Base-by-base conservation (phyloP, 2,113 vertebrate genomes). In the Rhinoptilus africanus region DNA sequence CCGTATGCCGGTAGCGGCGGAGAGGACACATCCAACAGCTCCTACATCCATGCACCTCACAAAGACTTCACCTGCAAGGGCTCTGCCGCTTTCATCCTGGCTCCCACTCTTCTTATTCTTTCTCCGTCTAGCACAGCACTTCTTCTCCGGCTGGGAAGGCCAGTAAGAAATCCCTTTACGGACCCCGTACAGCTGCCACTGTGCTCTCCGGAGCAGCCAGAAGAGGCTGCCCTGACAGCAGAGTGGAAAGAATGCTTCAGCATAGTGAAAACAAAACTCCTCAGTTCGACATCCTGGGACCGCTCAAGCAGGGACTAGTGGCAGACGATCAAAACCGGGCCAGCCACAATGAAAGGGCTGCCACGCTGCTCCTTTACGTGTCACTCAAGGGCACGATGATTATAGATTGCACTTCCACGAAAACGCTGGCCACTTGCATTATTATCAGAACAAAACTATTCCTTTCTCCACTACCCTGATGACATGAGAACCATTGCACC, bases 211-310 rank as follows among this genome's bases (percentile, higher is more conserved):
- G 41, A 92, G 53, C 88, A 97, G 97, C 98, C 98, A 97, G 97
- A 98, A 98, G 97, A 97, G 97, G 98, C 98, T 98, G 98, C 97
- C 91, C 97, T 90, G 93, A 95, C 86, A 96, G 96, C 96, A 41
- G 89, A 96, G 78, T 97, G 97, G 96, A 97, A 97, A 97, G 95
- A 97, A 96, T 91, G 96, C 76, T 97, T 91, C 97, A 97, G 97
- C 98, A 91, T 88, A 88, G 94, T 62, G 89, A 97, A 97, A 97
- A 97, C 94, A 97, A 95, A 97, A 96, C 96, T 94, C 94, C 53
- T 94, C 87, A 97, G 96, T 94, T 71, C 23, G 77, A 88, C 96
- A 94, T 96, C 92, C 76, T 48, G 90, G 86, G 97, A 87, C 94
- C 59, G 51, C 94, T 94, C 95, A 82, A 66, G 96, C 96, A 91